These are phyloP conservation scores for Eilema caniola DNA, from an alignment of 2,888 invertebrate genomes.

Conservation along the genomic window DNA sequence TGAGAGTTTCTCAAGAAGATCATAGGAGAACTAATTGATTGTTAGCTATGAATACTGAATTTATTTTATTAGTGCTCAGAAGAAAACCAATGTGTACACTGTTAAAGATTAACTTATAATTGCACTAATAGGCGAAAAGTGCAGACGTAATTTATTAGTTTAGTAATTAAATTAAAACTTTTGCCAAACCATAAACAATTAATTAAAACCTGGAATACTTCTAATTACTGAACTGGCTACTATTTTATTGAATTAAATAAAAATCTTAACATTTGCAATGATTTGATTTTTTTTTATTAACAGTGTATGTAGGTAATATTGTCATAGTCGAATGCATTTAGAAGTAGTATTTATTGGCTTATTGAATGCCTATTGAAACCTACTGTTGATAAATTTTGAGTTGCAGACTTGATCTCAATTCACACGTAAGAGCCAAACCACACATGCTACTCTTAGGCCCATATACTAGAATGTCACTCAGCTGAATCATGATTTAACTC, in stretches of 20 bases:
- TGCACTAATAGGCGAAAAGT: not conserved
- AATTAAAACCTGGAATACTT: not conserved
- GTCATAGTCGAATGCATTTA: constrained; percentile 38
- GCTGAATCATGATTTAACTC: too few species aligned
- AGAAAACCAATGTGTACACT: not conserved
- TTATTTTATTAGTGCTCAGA: constrained; percentile 28
- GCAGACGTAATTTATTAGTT: not conserved
- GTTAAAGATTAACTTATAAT: not conserved
- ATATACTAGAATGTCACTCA: too few species aligned
- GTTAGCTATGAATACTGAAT: constrained; percentile 18
- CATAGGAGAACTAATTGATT: constrained; percentile 47
- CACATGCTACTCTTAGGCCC: not conserved
- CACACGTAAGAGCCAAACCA: not conserved
- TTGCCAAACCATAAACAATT: not conserved
- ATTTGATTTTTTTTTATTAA: not conserved
- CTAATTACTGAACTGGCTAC: not conserved
- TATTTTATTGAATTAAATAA: too few species aligned
- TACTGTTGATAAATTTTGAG: not conserved
- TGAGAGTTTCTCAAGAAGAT: constrained; percentile 60
- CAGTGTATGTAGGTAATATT: constrained; percentile 20
- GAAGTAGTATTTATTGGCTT: constrained; percentile 25
- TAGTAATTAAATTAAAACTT: not conserved
- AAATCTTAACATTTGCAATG: too few species aligned
- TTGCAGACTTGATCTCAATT: not conserved
- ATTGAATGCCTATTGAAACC: constrained; percentile 17